Evolutionary conservation across 2,113 vertebrate species (phyloP).

Genomic region (Talpa occidentalis): DNA sequence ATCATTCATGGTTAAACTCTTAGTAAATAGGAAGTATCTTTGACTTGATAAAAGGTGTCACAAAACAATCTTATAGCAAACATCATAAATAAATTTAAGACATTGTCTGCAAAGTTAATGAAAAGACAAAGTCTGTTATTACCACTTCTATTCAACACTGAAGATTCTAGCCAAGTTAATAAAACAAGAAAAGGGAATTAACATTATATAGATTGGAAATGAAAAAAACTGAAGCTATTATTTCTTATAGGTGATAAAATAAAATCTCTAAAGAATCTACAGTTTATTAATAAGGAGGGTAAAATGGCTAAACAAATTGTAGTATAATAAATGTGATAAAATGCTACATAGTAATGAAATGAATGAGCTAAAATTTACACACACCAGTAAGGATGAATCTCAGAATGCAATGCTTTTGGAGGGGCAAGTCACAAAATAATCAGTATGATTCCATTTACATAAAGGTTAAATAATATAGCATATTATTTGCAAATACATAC

Average conservation of each 20-base stretch:
- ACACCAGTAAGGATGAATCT: neutral
- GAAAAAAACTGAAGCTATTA: neutral
- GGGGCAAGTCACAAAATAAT: slow-evolving; percentile 20
- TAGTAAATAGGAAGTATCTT: neutral
- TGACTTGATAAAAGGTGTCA: neutral
- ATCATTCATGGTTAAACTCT: neutral
- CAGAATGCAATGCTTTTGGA: slow-evolving; percentile 7
- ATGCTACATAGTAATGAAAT: neutral
- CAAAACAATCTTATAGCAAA: neutral
- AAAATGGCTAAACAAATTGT: neutral
- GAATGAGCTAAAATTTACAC: slow-evolving; percentile 16
- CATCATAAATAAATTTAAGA: neutral
- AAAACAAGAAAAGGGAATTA: slow-evolving; percentile 28
- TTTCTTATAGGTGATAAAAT: neutral
- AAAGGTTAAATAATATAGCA: neutral
- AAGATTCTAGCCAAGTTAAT: neutral
- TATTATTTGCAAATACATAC: neutral
- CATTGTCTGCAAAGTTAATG: neutral
- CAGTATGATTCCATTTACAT: neutral
- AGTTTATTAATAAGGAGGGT: slow-evolving; percentile 40
- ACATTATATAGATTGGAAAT: neutral
- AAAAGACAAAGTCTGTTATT: neutral
- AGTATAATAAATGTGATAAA: neutral
- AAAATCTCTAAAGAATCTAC: neutral
- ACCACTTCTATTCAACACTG: neutral